Conservation (phyloP, 2,888 invertebrate genomes). For the Tanaodytes sp. region DNA sequence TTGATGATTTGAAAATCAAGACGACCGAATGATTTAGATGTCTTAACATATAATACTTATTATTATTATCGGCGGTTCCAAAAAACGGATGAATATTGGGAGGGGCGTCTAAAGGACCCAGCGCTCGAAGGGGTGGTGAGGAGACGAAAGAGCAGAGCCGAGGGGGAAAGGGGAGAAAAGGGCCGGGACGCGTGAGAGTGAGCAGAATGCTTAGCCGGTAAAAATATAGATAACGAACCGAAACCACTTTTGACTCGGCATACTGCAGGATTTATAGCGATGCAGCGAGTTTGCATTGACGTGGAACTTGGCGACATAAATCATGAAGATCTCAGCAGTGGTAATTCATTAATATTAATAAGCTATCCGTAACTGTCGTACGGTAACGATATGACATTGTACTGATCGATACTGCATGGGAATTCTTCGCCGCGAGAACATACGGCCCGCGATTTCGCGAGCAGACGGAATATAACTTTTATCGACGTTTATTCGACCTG, state of each 20-base stretch:
- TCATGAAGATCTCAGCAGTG: slow-evolving; percentile 67
- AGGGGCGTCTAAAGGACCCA: too few relatives aligned
- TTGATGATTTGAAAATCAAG: too few relatives aligned
- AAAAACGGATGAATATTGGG: too few relatives aligned
- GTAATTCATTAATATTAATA: slow-evolving; percentile 72
- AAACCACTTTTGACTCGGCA: slow-evolving; percentile 71
- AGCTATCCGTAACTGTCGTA: slow-evolving; percentile 68
- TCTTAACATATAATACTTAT: too few relatives aligned
- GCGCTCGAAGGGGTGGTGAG: too few relatives aligned
- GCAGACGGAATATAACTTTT: slow-evolving; percentile 53
- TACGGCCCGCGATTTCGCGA: slow-evolving; percentile 47
- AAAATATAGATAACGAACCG: slow-evolving; percentile 71
- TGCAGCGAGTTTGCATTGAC: slow-evolving; percentile 69
- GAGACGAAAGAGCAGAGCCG: not conserved
- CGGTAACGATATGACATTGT: slow-evolving; percentile 66
- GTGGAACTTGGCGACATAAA: slow-evolving; percentile 69
- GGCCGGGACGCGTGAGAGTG: slow-evolving; percentile 52
- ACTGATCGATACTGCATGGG: slow-evolving; percentile 54
- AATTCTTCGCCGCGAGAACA: slow-evolving; percentile 53
- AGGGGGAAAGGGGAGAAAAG: slow-evolving; percentile 12
- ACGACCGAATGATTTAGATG: too few relatives aligned
- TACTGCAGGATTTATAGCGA: slow-evolving; percentile 69
- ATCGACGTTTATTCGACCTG: slow-evolving; percentile 54
- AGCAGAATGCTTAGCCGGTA: slow-evolving; percentile 60
- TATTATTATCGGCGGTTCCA: too few relatives aligned